phyloP scores from a whole-genome alignment of 2,113 vertebrate species.

The Girardinichthys multiradiatus region DNA sequence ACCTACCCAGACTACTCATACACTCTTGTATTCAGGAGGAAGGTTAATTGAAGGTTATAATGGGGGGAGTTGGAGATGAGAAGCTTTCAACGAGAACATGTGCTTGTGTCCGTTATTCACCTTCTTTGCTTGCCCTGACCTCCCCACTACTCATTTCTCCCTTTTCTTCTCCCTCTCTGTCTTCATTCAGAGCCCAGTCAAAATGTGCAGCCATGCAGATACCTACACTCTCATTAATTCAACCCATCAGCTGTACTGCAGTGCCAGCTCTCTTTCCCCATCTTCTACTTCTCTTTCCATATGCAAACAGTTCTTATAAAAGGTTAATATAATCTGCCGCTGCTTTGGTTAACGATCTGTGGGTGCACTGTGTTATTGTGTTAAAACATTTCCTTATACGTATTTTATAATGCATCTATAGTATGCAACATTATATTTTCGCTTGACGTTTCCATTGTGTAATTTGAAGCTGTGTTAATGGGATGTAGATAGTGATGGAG shows the following conservation, averaged over 20 bases:
- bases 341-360: constrained; percentile 68
- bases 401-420: constrained; percentile 10
- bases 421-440: neutral
- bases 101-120: constrained; percentile 34
- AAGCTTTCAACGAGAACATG: constrained; percentile 48
- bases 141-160: constrained; percentile 35
- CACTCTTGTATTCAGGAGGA: constrained; percentile 67
- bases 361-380: constrained; percentile 44
- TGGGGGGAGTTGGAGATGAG: constrained; percentile 60
- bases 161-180: constrained; percentile 8
- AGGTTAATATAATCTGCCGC: constrained; percentile 77
- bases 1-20: constrained; percentile 53
- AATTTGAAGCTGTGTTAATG: neutral
- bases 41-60: constrained; percentile 81
- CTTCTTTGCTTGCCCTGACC: constrained; percentile 56
- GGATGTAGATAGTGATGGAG: neutral
- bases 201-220: constrained; percentile 80
- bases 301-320: constrained; percentile 72
- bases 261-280: constrained; percentile 21
- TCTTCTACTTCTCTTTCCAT: constrained; percentile 27
- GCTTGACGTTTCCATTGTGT: neutral
- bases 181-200: constrained; percentile 66
- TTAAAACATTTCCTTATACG: constrained; percentile 32
- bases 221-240: constrained; percentile 79
- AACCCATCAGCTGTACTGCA: constrained; percentile 68